Conservation (phyloP, 2,113 vertebrate species). For the Coracopsis vasa region DNA sequence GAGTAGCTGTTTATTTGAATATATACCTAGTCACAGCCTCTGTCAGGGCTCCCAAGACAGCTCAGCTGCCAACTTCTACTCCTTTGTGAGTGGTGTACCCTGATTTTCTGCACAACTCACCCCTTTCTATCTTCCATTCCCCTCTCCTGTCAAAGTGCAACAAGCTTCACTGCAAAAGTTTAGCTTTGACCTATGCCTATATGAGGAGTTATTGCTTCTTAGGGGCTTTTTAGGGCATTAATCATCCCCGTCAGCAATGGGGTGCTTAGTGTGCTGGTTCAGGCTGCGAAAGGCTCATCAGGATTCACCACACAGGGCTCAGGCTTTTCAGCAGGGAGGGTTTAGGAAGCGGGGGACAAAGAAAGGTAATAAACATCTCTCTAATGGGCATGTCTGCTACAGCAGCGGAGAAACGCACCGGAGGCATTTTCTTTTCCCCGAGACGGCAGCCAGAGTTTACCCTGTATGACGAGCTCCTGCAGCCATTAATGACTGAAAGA, state of each 20-base stretch:
- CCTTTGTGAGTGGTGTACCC: fast-evolving
- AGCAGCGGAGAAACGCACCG: not conserved
- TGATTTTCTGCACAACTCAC: fast-evolving
- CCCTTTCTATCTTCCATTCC: not conserved
- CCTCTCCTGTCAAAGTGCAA: fast-evolving
- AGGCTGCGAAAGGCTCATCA: not conserved
- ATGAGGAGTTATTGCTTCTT: not conserved
- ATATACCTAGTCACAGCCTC: not conserved
- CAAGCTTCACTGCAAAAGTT: fast-evolving
- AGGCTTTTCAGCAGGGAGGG: not conserved
- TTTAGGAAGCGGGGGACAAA: not conserved
- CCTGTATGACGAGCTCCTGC: not conserved
- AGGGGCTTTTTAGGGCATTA: not conserved
- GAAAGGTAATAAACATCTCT: not conserved
- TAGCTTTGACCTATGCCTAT: not conserved
- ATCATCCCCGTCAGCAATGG: fast-evolving
- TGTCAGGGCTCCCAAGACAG: not conserved
- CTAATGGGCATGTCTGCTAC: not conserved
- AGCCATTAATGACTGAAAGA: not conserved
- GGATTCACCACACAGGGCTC: not conserved
- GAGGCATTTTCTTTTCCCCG: not conserved
- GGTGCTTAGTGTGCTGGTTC: fast-evolving
- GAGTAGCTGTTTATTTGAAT: not conserved
- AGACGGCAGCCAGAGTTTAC: not conserved
- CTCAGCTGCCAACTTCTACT: not conserved